Percentiles rank a stretch among this genome's conserved stretches.
Conservation (phyloP, 2,797 vertebrate species). For the Falco peregrinus region DNA sequence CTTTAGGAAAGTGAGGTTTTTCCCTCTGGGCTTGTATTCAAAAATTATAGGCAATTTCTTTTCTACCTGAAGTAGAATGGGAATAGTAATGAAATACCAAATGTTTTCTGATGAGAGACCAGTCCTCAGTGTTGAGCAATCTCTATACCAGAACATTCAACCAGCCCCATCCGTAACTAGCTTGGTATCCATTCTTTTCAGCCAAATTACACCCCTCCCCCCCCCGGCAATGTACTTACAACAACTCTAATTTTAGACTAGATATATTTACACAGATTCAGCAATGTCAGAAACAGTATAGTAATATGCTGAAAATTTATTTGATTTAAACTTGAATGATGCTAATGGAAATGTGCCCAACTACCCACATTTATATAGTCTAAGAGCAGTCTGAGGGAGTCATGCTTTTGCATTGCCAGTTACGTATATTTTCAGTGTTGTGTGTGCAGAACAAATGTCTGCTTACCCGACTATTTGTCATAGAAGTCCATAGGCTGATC, state of each 20-base stretch:
- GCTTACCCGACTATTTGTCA: background rate
- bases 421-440: fast-evolving
- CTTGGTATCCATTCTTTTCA: background rate
- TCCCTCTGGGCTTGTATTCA: background rate
- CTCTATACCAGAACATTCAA: background rate
- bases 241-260: conserved; percentile 41
- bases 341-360: background rate
- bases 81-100: background rate
- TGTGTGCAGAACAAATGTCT: background rate
- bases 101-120: background rate
- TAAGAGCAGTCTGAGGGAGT: background rate
- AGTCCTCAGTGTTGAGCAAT: background rate
- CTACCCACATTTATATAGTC: background rate
- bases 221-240: background rate
- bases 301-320: background rate
- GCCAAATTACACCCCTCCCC: background rate
- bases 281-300: background rate
- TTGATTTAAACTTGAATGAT: background rate
- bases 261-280: background rate
- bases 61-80: background rate
- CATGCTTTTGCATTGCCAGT: background rate
- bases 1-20: background rate
- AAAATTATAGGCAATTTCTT: background rate
- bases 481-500: background rate
- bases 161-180: background rate